A percentile compares a stretch with the other conserved stretches of the same genome.
These are phyloP conservation scores for Hycleus cichorii DNA, from an alignment of 1,140 invertebrate genomes.

Conservation along the genomic window DNA sequence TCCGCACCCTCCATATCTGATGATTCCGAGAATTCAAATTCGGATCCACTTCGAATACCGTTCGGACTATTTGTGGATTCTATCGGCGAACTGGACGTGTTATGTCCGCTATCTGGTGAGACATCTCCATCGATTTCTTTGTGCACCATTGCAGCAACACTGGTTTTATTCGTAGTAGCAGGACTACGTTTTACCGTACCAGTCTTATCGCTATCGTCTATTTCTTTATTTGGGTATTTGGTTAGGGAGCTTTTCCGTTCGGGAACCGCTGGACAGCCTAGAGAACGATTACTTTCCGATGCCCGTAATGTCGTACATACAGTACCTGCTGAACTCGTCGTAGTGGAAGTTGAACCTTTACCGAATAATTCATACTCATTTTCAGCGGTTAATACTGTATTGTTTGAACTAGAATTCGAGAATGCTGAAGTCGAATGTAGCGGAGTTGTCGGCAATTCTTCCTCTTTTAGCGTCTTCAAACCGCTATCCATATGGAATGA, in stretches of 20 bases:
- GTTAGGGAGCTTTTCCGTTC: conserved; percentile 65
- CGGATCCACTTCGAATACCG: conserved; percentile 60
- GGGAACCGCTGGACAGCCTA: conserved; percentile 60
- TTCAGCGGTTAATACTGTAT: conserved; percentile 58
- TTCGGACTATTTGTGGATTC: conserved; percentile 62
- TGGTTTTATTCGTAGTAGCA: conserved; percentile 42
- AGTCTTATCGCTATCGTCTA: conserved; percentile 45
- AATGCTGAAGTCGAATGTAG: conserved; percentile 55
- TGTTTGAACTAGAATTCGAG: conserved; percentile 47
- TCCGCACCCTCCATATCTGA: conserved; percentile 79
- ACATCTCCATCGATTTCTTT: conserved; percentile 57
- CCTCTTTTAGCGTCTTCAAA: conserved; percentile 74
- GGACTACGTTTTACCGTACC: conserved; percentile 51
- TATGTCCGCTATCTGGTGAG: conserved; percentile 71
- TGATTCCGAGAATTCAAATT: conserved; percentile 70
- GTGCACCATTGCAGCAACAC: conserved; percentile 50
- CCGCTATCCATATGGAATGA: conserved; percentile 95
- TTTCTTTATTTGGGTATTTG: conserved; percentile 37
- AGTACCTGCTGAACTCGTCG: conserved; percentile 81
- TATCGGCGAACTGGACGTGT: conserved; percentile 71
- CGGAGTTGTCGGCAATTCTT: conserved; percentile 59
- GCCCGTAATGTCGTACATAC: conserved; percentile 74
- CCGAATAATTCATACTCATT: conserved; percentile 86
- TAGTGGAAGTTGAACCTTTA: conserved; percentile 80
- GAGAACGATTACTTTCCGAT: conserved; percentile 48